Conservation (phyloP, 2,113 vertebrate species). For the Prionailurus bengalensis region DNA sequence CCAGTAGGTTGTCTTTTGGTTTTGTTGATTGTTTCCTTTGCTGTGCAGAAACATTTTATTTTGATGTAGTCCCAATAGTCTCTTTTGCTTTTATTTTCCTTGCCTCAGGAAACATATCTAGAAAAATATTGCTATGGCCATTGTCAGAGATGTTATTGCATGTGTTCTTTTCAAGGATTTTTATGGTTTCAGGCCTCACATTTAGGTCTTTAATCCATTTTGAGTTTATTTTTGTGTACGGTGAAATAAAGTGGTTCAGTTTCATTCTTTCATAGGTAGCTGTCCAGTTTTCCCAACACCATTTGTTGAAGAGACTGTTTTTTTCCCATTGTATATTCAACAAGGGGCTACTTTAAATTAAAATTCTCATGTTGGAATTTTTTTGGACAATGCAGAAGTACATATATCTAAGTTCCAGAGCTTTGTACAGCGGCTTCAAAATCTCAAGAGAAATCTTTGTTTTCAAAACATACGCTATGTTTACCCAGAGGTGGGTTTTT, state of each 20-base stretch:
- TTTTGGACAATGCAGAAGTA: background rate
- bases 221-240: background rate
- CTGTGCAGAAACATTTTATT: background rate
- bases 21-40: background rate
- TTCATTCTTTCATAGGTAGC: background rate
- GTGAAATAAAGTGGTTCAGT: background rate
- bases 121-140: background rate
- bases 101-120: background rate
- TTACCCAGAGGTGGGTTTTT: background rate
- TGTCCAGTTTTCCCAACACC: background rate
- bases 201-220: background rate
- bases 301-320: background rate
- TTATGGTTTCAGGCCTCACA: background rate
- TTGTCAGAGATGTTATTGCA: background rate
- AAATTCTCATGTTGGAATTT: background rate
- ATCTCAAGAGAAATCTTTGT: slow-evolving; percentile 6
- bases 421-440: background rate
- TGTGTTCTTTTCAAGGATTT: background rate
- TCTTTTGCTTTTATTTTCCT: background rate
- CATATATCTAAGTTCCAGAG: background rate
- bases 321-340: background rate
- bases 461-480: background rate
- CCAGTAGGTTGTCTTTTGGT: background rate
- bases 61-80: background rate
- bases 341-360: background rate